phyloP scores from a whole-genome alignment of 2,113 vertebrate genomes.

The Micromys minutus region DNA sequence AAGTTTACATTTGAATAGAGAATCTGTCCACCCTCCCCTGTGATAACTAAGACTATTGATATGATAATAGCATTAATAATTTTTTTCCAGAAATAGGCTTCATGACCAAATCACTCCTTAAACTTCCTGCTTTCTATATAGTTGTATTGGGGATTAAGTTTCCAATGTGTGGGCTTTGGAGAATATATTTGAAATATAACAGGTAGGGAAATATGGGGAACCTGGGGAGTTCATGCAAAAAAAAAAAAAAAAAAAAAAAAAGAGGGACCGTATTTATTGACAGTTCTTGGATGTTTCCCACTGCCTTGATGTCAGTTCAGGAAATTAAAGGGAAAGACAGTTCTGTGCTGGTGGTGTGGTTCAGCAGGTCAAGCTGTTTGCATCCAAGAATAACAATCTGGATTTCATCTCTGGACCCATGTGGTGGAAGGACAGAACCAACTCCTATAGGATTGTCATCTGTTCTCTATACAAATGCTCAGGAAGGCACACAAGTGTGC shows the following conservation, averaged over 20 bases:
- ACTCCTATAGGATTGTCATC: not conserved
- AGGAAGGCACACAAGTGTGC: not conserved
- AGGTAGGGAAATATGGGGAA: not conserved
- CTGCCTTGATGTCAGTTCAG: not conserved
- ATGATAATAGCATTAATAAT: no score
- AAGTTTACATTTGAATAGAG: not conserved
- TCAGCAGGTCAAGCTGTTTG: not conserved
- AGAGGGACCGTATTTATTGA: not conserved
- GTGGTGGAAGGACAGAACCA: not conserved
- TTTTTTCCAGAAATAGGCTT: not conserved
- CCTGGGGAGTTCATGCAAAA: not conserved
- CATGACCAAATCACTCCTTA: not conserved
- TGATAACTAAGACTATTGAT: not conserved
- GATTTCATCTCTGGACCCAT: not conserved
- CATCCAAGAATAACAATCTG: not conserved
- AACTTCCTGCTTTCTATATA: not conserved
- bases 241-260: no score
- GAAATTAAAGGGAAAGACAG: not conserved
- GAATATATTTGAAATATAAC: not conserved
- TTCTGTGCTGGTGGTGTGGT: not conserved
- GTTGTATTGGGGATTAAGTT: not conserved
- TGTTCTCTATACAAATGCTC: not conserved
- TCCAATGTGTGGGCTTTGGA: not conserved
- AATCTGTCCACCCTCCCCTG: not conserved
- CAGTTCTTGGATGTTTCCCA: not conserved